Evolutionary conservation across 2,888 invertebrate species (phyloP).

Genomic region (Neoascia interrupta): DNA sequence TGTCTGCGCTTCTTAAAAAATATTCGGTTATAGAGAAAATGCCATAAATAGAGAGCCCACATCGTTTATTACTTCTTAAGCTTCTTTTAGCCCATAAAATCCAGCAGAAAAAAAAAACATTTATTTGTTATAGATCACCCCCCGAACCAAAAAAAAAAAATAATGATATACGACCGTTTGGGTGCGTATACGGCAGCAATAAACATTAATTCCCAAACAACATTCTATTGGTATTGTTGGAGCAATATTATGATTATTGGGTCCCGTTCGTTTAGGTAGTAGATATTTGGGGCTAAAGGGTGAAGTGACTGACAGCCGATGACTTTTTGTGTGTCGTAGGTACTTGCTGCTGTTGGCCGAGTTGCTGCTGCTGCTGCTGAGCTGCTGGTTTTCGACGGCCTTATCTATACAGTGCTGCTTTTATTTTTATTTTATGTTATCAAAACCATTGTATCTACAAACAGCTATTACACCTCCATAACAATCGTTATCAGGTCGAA

Average conservation of each 20-base stretch:
- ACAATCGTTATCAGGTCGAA: conserved; percentile 54
- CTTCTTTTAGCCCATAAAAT: conserved; percentile 40
- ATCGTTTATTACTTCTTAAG: conserved; percentile 19
- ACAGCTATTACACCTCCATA: conserved; percentile 53
- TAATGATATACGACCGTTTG: conserved; percentile 40
- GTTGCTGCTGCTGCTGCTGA: conserved; percentile 33
- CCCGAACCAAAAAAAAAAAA: conserved; percentile 15
- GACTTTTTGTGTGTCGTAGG: conserved; percentile 14
- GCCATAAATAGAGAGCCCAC: not conserved
- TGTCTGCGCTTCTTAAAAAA: conserved; percentile 1
- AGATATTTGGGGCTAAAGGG: conserved; percentile 28
- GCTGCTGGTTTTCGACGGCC: conserved; percentile 10
- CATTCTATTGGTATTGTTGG: conserved; percentile 45
- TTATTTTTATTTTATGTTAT: too few species aligned
- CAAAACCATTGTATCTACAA: conserved; percentile 48
- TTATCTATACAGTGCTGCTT: conserved; percentile 13
- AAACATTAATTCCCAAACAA: conserved; percentile 48
- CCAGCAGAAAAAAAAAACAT: conserved; percentile 3
- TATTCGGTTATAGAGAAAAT: not conserved
- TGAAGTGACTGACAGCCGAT: conserved; percentile 37
- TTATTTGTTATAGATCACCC: conserved; percentile 25
- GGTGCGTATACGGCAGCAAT: conserved; percentile 31
- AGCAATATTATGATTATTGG: conserved; percentile 57
- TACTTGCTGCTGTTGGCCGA: conserved; percentile 16
- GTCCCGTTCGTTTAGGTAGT: not conserved